Conservation (phyloP, 2,113 vertebrate genomes). For the Ictalurus punctatus region DNA sequence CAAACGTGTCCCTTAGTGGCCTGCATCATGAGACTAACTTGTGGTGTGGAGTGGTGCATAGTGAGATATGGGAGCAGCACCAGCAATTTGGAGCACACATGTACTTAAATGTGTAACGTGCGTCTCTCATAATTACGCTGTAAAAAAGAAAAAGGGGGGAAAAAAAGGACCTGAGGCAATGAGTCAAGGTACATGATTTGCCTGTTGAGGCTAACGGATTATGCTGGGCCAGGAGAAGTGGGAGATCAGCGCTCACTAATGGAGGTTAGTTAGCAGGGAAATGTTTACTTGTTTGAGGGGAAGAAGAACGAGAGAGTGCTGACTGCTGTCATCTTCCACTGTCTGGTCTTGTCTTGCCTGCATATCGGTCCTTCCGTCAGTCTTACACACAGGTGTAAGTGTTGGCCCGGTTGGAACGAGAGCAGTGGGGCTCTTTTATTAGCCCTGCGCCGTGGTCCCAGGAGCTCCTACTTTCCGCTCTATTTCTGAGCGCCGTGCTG, state of each 20-base stretch:
- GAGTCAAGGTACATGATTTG: conserved; percentile 8
- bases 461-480: conserved; percentile 71
- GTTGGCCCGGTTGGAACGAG: conserved; percentile 74
- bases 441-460: conserved; percentile 71
- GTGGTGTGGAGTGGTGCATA: too few species aligned
- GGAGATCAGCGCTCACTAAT: not conserved
- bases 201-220: not conserved
- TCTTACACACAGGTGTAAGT: conserved; percentile 52
- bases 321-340: not conserved
- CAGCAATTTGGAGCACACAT: not conserved
- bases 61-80: not conserved
- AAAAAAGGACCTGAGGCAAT: not conserved
- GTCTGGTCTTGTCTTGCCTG: conserved; percentile 43
- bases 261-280: conserved; percentile 12
- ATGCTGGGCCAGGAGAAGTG: not conserved
- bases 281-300: conserved; percentile 2
- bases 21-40: not conserved
- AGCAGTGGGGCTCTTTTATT: conserved; percentile 78
- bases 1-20: not conserved
- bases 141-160: not conserved
- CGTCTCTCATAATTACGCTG: not conserved
- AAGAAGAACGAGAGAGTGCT: not conserved
- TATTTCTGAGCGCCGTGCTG: conserved; percentile 68
- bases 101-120: not conserved
- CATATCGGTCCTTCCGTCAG: conserved; percentile 3